phyloP scores from a whole-genome alignment of 2,797 vertebrate species.

The Mionectes olivaceus region DNA sequence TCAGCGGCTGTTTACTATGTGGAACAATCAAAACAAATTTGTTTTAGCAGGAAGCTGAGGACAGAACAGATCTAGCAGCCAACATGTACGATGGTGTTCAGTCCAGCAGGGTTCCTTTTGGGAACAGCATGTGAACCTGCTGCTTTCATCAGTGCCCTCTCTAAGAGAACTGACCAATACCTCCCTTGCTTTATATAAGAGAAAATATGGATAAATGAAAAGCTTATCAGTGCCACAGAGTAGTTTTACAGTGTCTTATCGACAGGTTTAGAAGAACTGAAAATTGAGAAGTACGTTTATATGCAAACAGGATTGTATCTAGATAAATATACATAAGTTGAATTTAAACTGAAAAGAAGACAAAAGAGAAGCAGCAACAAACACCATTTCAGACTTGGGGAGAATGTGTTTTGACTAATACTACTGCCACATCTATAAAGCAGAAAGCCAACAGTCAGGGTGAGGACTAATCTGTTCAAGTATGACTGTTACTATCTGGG shows the following conservation, averaged over 20 bases:
- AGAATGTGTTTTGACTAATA: neutral
- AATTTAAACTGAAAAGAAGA: neutral
- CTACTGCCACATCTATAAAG: neutral
- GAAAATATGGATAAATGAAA: neutral
- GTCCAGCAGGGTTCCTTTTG: neutral
- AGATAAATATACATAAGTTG: neutral
- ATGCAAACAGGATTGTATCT: neutral
- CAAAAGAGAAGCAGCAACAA: neutral
- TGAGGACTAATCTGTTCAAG: neutral
- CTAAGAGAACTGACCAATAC: neutral
- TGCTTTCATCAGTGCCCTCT: neutral
- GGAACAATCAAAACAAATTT: neutral
- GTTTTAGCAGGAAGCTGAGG: neutral
- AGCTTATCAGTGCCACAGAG: neutral
- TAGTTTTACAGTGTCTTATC: neutral
- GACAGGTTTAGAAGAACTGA: neutral
- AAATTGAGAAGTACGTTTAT: neutral
- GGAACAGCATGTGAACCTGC: neutral
- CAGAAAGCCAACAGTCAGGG: neutral
- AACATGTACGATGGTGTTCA: fast-evolving
- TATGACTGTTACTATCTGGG: neutral
- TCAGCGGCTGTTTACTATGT: neutral
- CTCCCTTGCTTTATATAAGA: neutral
- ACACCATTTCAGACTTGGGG: neutral
- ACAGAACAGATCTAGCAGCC: neutral